Evolutionary conservation across 2,888 invertebrate genomes (phyloP), one percentile per base, ranked within the genome.

Genomic region (Galeopsomyia nigrocyanea): DNA sequence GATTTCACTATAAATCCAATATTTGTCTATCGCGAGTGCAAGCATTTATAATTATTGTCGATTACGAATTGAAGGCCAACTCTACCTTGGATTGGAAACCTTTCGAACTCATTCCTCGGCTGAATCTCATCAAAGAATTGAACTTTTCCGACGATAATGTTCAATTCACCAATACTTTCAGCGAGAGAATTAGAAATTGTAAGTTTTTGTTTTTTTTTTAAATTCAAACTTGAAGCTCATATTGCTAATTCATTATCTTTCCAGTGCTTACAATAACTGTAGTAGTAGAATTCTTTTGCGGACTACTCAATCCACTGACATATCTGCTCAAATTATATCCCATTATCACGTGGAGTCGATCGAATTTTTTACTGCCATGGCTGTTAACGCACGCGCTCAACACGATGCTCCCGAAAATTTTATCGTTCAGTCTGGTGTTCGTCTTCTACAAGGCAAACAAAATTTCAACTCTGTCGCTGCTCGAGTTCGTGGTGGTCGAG

Each of bases 301-400:
- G 78, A 13, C 75, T 80, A 47, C 31, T 83, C 3, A 82, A 80
- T 69, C 76, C 80, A 1, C 64, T 82, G 0, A 77, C 79, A 0
- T 82, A 81, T 66, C 21, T 81, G 46, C 67, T 78, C 6, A 86
- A 83, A 68, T 77, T 85, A n/a, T 84, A 82, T 73, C 75, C 86
- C 6, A 79, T 86, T 65, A 46, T 84, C 9, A 84, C 82, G 3
- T 81, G 80, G 80, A 81, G 79, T 31, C 79, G 77, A 0, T 80
- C 81, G 3, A 75, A 78, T 31, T 73, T 82, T 3, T 73, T 86
- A 14, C n/a, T 84, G 17, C 82, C 84, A 3, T 86, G 86, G 86
- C 70, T 86, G 47, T 73, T 80, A 7, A 63, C 83, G 3, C 82
- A 82, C 31, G 81, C 81, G 10, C 72, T 85, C 14, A 80, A 83